Base-by-base conservation (phyloP, 30 jellyfish, hydroid and myxozoan genomes). In the Cassiopea andromeda region DNA sequence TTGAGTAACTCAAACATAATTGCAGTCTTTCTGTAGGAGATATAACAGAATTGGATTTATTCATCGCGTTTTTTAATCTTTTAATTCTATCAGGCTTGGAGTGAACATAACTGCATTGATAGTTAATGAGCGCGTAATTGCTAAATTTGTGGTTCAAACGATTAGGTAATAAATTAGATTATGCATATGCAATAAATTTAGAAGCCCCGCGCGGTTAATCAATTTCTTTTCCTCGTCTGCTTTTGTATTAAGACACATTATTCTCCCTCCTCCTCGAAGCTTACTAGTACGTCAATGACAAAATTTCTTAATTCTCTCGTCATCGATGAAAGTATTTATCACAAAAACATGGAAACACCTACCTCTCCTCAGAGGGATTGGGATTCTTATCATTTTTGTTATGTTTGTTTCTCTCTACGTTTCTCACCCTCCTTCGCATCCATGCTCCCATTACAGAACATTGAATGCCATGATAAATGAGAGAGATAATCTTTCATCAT, bases 91-190 rank as follows among this genome's bases (percentile, higher is more conserved):
- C 75, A 4, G 57, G 44, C 84, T 75, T 75, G 82, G 93, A 81
- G 73, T 72, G 93, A 78, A 58, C 87, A 46, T 60, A 85, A 75
- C 87, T 70, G 93, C 71, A 64, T 85, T 73, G 75, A 85, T 27
- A 44, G 79, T 69, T 85, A 61, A 73, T 85, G 81, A 73, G 93
- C 77, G 87, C 85, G 80, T 85, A 73, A 85, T 85, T 75, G 93
- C 69, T 15, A 58, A 85, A 85, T 73, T 74, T 73, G 76, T 85
- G 87, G 85, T 58, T 79, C 54, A 60, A 6, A 27, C 74, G 93
- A 85, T 85, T 75, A 77, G 81, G 75, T 75, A 2, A 27, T 50
- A 50, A 75, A 85, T 68, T 58, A 87, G 93, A 85, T 85, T 85
- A 69, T 80, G 19, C 73, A 0, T 17, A 18, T 9, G 84, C 85